Percentiles rank a stretch among this genome's conserved stretches.
Conservation (phyloP, 2,113 vertebrate genomes). For the Larimichthys crocea region DNA sequence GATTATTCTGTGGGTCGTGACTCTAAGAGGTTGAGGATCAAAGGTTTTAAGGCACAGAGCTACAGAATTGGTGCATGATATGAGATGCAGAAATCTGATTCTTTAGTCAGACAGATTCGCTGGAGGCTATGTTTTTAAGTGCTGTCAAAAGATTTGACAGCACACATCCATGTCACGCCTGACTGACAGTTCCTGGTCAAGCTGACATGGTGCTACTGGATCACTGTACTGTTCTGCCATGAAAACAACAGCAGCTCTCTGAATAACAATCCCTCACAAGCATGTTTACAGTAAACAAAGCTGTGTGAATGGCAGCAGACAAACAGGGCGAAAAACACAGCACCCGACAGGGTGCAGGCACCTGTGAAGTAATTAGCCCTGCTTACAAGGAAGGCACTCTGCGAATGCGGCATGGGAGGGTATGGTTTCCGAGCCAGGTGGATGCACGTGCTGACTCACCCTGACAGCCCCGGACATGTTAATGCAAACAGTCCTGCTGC, state of each 20-base stretch:
- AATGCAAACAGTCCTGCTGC: slow-evolving; percentile 37
- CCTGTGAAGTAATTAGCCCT: slow-evolving; percentile 57
- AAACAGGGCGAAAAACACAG: slow-evolving; percentile 23
- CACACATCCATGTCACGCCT: neutral
- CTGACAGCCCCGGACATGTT: neutral
- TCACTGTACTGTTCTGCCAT: neutral
- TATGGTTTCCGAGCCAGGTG: slow-evolving; percentile 32
- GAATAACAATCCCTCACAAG: slow-evolving; percentile 11
- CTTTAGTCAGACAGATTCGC: neutral
- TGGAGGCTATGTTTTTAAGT: neutral
- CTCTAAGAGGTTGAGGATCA: too few species aligned
- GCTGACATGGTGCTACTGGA: neutral
- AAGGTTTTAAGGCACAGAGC: neutral
- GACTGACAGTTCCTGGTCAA: slow-evolving; percentile 20
- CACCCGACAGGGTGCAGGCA: slow-evolving; percentile 30
- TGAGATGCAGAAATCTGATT: neutral
- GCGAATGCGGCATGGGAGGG: slow-evolving; percentile 33
- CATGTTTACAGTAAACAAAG: slow-evolving; percentile 62
- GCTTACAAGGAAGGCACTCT: slow-evolving; percentile 49
- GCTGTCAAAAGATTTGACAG: neutral
- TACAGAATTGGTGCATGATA: neutral
- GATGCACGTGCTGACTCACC: slow-evolving; percentile 19
- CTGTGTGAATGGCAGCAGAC: slow-evolving; percentile 28
- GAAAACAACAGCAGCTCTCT: neutral
- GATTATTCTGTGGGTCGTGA: too few species aligned